Evolutionary conservation across 2,888 invertebrate species (phyloP).

Genomic region (Chirona hameri): DNA sequence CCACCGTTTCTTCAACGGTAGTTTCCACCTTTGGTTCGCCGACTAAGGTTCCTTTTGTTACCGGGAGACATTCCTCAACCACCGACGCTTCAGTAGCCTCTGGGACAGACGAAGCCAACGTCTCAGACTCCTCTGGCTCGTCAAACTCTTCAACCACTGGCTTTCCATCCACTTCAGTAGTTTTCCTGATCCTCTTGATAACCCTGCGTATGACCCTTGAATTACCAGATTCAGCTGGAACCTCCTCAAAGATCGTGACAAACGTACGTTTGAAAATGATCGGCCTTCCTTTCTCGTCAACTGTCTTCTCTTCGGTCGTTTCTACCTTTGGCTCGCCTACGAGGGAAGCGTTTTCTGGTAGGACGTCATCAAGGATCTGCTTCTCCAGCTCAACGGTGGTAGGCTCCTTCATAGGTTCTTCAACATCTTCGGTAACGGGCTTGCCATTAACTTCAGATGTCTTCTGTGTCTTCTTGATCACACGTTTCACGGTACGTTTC

Average conservation of each 20-base stretch:
- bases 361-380: neutral
- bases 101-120: neutral
- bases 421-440: neutral
- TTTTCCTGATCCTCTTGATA: neutral
- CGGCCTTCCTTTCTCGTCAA: neutral
- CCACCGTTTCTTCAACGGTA: neutral
- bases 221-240: neutral
- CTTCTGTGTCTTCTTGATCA: neutral
- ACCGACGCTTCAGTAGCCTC: neutral
- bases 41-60: neutral
- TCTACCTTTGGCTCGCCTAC: neutral
- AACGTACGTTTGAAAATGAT: neutral
- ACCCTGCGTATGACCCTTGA: neutral
- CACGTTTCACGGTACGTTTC: neutral
- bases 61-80: neutral
- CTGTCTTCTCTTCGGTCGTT: neutral
- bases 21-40: neutral
- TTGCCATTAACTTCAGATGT: neutral
- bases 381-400: neutral
- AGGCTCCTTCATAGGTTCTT: neutral
- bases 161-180: neutral
- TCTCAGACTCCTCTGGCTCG: neutral
- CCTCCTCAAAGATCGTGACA: neutral
- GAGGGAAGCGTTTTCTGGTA: neutral
- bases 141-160: neutral